These are phyloP conservation scores for Guaruba guarouba DNA, from an alignment of 2,113 vertebrate species.

Conservation along the genomic window DNA sequence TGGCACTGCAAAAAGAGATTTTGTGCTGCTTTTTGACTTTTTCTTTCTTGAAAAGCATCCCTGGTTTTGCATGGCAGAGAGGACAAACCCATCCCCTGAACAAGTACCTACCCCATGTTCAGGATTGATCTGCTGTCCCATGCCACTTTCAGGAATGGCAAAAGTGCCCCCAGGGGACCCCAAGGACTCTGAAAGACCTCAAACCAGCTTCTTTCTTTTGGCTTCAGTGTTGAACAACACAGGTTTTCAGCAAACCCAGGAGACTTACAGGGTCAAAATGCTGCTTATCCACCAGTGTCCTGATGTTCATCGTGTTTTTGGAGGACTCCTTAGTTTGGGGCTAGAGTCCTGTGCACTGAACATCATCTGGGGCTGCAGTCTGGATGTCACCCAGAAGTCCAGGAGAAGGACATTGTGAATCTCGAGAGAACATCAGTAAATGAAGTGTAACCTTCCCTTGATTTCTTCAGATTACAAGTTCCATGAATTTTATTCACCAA, in stretches of 20 bases:
- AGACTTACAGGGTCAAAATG: background rate
- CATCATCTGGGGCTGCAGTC: background rate
- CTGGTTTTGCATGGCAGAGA: background rate
- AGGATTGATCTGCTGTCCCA: background rate
- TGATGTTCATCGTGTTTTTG: fast-evolving
- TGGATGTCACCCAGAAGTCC: background rate
- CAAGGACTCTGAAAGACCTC: background rate
- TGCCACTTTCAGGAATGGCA: background rate
- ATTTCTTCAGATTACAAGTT: background rate
- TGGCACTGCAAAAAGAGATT: background rate
- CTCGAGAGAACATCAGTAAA: background rate
- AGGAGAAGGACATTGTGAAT: background rate
- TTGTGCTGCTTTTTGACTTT: background rate
- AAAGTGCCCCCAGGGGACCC: background rate
- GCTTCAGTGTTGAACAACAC: background rate
- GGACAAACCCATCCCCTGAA: background rate
- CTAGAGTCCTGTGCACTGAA: background rate
- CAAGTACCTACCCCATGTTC: background rate
- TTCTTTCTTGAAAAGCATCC: background rate
- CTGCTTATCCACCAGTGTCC: background rate
- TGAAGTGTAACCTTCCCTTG: background rate
- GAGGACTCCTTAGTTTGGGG: background rate
- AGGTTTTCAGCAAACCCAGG: background rate
- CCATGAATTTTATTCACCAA: background rate
- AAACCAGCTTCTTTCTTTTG: background rate